Evolutionary conservation across 2,888 invertebrate species (phyloP), one percentile per base, ranked within the genome.

Genomic region (Drosophila neutralis): DNA sequence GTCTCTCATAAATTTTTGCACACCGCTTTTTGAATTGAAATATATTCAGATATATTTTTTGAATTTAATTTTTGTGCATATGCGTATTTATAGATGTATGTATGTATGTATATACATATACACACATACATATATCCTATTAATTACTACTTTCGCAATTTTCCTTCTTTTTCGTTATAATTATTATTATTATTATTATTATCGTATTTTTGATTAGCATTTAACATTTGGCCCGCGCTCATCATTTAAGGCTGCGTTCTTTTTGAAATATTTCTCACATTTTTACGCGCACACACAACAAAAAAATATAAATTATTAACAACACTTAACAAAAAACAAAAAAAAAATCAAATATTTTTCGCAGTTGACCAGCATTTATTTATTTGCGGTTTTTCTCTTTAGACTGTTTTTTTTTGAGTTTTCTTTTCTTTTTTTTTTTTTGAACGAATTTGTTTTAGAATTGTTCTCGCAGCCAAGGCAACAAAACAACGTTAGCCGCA

Each of bases 401-500:
- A 7, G 36, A 29, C 54, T 18, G 40, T 54, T 58, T 35, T 45
- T 64, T 21, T 42, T 66, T 75, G 10, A 24, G 13, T 38, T 42
- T 66, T 59, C 63, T 63, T 51, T 62, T 29, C 7, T 58, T 29
- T 49, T 21, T 21, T 40, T 42, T 8, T 57, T 31, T 18, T 66
- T 76, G 10, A 15, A 53, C 31, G 54, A 60, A 62, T 45, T 63
- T 66, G 21, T 59, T 53, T 58, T 8, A 38, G 51, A 51, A 24
- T 53, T 58, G 36, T 58, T 52, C 35, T 54, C 8, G 35, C 74
- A 67, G 79, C 60, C 69, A 70, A 65, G 68, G 74, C 59, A 78
- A 73, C 76, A 69, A 78, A 63, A 65, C 62, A 77, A 71, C 53
- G 65, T 77, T 70, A 68, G 81, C 78, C 79, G 81, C 79, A 80